Evolutionary conservation across 2,113 vertebrate genomes (phyloP).

Genomic region (Hydrochoerus hydrochaeris): DNA sequence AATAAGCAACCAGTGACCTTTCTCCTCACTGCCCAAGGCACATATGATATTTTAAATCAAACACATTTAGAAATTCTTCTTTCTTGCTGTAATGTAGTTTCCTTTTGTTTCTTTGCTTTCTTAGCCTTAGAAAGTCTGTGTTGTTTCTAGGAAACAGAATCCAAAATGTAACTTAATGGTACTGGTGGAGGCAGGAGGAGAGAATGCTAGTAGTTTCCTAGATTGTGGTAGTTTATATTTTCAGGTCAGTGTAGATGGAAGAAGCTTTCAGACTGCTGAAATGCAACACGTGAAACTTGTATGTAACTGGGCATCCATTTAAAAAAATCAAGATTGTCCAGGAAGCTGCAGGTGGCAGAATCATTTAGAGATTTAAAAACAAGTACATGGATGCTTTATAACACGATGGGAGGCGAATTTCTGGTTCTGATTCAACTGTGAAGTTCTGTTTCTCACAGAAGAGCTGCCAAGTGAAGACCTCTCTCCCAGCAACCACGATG

Average conservation of each 20-base stretch:
- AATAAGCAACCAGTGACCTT: neutral
- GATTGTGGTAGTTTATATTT: neutral
- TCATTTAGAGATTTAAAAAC: neutral
- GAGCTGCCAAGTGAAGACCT: neutral
- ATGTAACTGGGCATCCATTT: neutral
- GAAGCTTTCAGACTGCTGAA: neutral
- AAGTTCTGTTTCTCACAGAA: neutral
- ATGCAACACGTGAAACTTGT: neutral
- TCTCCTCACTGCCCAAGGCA: neutral
- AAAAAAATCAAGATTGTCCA: neutral
- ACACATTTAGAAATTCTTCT: slow-evolving; percentile 1
- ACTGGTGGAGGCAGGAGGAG: neutral
- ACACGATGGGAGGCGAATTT: neutral
- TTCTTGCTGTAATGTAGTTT: neutral
- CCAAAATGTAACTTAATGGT: neutral
- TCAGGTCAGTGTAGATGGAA: neutral
- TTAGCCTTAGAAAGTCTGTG: slow-evolving; percentile 40
- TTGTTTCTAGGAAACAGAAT: slow-evolving; percentile 57
- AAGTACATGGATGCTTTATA: neutral
- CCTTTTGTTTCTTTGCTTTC: slow-evolving; percentile 33
- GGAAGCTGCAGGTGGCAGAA: neutral
- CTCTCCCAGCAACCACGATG: neutral
- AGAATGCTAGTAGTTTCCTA: neutral
- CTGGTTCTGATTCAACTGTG: neutral
- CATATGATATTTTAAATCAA: slow-evolving; percentile 33